Evolutionary conservation across 1,140 invertebrate genomes (phyloP), one percentile per base, ranked within the genome.

Genomic region (Leptinotarsa defecta): DNA sequence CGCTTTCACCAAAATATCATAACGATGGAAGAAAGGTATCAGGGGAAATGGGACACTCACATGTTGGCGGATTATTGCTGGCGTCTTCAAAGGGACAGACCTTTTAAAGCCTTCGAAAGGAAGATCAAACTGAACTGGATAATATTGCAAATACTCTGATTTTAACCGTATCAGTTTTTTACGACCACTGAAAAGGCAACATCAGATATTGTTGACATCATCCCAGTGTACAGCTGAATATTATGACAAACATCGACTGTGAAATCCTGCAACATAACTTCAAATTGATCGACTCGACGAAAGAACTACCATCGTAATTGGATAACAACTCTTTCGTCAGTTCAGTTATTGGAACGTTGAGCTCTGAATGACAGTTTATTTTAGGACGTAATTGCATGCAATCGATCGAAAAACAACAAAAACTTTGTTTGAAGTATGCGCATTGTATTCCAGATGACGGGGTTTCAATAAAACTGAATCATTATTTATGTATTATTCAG

Each of bases 331-430:
- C 52, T 17, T 57, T 19, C 52, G n/a, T 57, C 52, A 57, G 52
- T 57, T 57, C 52, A 57, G 15, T 57, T n/a, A 57, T 57, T 57
- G 52, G 6, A 57, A 57, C n/a, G 52, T 57, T 57, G 52, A 57
- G 52, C n/a, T 57, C n/a, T 57, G 15, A 57, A 57, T 57, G 52
- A 57, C 52, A 57, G 52, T 57, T 57, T 57, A 57, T 57, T 57
- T 19, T 19, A 19, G 15, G 13, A 57, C 52, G 52, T 57, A 57
- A 57, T 57, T 57, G 52, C 52, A 57, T 57, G 52, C 15, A 57
- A 57, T 57, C 52, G 52, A 43, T 43, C 34, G 34, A 43, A 43
- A 43, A 43, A 43, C 34, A 43, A 57, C 52, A 57, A 19, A 57
- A 57, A 57, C 15, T 19, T 15, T 57, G 52, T 57, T 57, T 57